A percentile compares a stretch with the other conserved stretches of the same genome.
Conservation (phyloP, 2,888 invertebrate genomes). For the Drosophila macrothrix region DNA sequence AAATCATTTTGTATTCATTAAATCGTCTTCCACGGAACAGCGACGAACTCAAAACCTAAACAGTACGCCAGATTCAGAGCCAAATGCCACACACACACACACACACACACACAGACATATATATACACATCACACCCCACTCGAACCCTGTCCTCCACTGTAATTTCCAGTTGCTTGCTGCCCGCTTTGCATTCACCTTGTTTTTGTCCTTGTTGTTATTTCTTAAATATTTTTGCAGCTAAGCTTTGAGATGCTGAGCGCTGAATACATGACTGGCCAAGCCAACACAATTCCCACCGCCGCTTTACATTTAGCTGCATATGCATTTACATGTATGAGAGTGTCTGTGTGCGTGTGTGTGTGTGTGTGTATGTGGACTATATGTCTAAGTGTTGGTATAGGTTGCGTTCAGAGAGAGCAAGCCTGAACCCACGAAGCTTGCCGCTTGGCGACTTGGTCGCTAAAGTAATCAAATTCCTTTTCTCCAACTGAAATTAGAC, state of each 20-base stretch:
- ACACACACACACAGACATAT: neutral
- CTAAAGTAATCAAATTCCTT: slow-evolving; percentile 54
- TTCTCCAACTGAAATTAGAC: slow-evolving; percentile 48
- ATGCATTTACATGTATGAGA: neutral
- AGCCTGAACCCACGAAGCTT: slow-evolving; percentile 4
- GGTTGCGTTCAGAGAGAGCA: slow-evolving; percentile 1
- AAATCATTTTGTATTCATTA: slow-evolving; percentile 82
- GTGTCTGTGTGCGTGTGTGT: slow-evolving; percentile 5
- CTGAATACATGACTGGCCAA: slow-evolving; percentile 51
- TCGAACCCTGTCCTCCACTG: neutral
- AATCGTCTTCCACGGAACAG: slow-evolving; percentile 67
- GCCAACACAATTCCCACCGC: slow-evolving; percentile 51
- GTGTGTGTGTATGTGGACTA: neutral
- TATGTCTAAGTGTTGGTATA: neutral
- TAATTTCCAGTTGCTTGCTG: slow-evolving; percentile 16
- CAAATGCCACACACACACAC: neutral
- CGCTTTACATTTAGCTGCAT: slow-evolving; percentile 38
- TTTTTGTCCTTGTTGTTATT: slow-evolving; percentile 20
- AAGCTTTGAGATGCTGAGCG: slow-evolving; percentile 38
- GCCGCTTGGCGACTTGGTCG: slow-evolving; percentile 23
- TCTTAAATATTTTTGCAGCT: slow-evolving; percentile 36
- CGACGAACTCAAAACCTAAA: slow-evolving; percentile 7
- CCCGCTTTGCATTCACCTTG: slow-evolving; percentile 38
- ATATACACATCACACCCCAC: neutral
- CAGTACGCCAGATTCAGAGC: neutral